Conservation (phyloP, 2,797 vertebrate species). For the Poeciliopsis paucimaculata region DNA sequence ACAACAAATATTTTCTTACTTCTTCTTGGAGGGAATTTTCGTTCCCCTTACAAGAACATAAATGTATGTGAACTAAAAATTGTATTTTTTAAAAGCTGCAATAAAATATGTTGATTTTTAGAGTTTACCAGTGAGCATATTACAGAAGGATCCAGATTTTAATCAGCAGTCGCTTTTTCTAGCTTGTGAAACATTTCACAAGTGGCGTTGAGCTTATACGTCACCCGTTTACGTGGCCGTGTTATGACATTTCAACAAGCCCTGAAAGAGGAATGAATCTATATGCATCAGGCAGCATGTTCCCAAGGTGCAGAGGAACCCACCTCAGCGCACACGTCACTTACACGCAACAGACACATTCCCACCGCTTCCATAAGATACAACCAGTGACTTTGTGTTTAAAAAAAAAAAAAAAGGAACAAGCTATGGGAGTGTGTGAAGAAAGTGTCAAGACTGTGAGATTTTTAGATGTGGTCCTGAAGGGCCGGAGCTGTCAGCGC, state of each 20-base stretch:
- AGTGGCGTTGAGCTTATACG: background rate
- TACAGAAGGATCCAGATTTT: constrained; percentile 13
- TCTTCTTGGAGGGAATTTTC: background rate
- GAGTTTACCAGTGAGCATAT: constrained; percentile 6
- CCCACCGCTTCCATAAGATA: constrained; percentile 28
- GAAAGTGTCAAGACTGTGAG: constrained; percentile 69
- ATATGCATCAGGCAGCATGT: constrained; percentile 11
- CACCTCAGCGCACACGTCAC: constrained; percentile 7
- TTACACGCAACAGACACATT: background rate
- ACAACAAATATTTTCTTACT: background rate
- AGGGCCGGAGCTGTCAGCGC: constrained; percentile 72
- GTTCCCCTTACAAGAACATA: background rate
- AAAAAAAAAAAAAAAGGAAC: constrained; percentile 25
- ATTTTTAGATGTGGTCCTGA: constrained; percentile 70
- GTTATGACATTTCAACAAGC: constrained; percentile 57
- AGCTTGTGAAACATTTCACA: constrained; percentile 7
- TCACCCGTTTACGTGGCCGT: constrained; percentile 23
- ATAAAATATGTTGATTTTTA: background rate
- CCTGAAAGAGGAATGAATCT: constrained; percentile 46
- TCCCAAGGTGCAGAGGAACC: constrained; percentile 13
- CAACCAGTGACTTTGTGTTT: constrained; percentile 40
- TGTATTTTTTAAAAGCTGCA: background rate
- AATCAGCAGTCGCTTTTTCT: constrained; percentile 9
- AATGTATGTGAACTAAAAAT: background rate
- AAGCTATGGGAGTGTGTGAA: constrained; percentile 38